A percentile compares a stretch with the other conserved stretches of the same genome.
Evolutionary conservation across 92 coral and sea anemone species (phyloP).

Genomic region (Bergia puertoricense): DNA sequence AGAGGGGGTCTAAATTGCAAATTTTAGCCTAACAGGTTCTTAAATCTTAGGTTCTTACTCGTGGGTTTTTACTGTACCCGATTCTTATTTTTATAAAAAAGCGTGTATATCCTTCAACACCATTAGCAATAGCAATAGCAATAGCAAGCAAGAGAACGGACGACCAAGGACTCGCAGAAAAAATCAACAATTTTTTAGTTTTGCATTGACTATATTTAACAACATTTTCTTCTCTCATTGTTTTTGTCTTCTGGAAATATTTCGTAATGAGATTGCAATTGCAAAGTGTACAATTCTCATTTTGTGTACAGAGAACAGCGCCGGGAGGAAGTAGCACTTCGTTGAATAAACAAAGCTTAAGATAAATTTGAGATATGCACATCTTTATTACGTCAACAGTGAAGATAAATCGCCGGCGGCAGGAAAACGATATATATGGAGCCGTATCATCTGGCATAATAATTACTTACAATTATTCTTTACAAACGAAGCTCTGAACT

Average conservation of each 20-base stretch:
- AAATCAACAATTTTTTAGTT: too few species aligned
- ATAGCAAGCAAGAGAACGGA: too few species aligned
- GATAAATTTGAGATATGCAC: neutral
- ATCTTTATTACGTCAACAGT: neutral
- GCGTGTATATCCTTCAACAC: too few species aligned
- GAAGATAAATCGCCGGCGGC: slow-evolving; percentile 11
- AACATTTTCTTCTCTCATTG: neutral
- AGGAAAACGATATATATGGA: neutral
- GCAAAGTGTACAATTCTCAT: neutral
- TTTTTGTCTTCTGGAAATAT: neutral
- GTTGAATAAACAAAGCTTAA: neutral
- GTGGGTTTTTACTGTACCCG: too few species aligned
- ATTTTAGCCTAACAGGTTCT: too few species aligned
- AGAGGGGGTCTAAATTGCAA: too few species aligned
- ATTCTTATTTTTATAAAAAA: too few species aligned
- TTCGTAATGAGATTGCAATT: neutral
- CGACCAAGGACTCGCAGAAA: too few species aligned
- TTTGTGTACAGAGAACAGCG: neutral
- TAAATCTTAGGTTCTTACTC: too few species aligned
- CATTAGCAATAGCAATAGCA: too few species aligned
- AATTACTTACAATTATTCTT: neutral
- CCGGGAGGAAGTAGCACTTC: neutral
- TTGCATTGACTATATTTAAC: neutral
- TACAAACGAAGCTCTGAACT: neutral
- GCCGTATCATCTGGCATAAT: neutral